Evolutionary conservation across 2,797 vertebrate species (phyloP).

Genomic region (Tamandua tetradactyla): DNA sequence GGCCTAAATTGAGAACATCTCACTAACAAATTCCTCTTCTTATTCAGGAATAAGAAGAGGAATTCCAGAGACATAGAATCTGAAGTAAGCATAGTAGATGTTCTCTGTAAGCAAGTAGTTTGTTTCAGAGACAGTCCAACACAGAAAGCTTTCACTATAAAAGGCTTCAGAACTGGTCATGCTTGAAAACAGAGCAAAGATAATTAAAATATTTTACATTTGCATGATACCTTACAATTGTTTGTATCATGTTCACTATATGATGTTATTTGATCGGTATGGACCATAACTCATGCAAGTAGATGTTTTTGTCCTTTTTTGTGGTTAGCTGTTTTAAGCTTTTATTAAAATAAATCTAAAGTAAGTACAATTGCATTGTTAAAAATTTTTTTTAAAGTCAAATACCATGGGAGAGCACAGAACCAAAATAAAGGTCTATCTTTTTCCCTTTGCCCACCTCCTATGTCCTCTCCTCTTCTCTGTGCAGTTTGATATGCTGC

Average conservation of each 20-base stretch:
- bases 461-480: neutral
- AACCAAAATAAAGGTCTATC: neutral
- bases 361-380: neutral
- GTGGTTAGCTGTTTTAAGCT: neutral
- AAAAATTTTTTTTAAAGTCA: neutral
- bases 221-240: neutral
- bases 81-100: accelerated
- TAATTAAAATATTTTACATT: neutral
- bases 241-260: neutral
- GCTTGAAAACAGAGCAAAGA: neutral
- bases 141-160: neutral
- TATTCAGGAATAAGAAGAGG: neutral
- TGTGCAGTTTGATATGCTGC: neutral
- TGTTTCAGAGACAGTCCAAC: neutral
- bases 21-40: neutral
- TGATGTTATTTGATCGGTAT: neutral
- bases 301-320: neutral
- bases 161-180: neutral
- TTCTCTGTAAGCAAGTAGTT: accelerated
- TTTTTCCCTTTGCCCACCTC: no score
- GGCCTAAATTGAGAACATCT: neutral
- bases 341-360: neutral
- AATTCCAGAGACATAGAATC: neutral
- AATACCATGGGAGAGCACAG: neutral
- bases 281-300: neutral